Percentiles rank a stretch among this genome's conserved stretches.
Conservation (phyloP, 2,888 invertebrate species). For the Darwinula stevensoni region DNA sequence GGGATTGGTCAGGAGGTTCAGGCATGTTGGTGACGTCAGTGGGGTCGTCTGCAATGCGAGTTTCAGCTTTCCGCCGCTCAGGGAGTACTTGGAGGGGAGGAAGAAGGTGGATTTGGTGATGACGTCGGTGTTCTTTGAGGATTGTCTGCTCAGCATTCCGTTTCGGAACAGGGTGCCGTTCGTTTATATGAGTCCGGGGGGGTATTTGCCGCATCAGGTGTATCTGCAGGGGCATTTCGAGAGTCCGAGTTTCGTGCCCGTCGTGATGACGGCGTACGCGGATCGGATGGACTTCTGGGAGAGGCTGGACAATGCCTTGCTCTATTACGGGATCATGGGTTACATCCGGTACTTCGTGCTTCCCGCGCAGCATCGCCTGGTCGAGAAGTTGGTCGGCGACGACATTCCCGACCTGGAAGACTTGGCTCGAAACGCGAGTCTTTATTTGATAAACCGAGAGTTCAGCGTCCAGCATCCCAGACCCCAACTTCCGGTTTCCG, state of each 20-base stretch:
- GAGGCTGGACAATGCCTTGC: constrained; percentile 22
- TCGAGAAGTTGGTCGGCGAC: background rate
- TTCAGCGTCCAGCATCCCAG: background rate
- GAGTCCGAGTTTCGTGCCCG: constrained; percentile 15
- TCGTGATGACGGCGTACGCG: constrained; percentile 22
- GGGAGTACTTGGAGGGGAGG: no score
- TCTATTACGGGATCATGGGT: constrained; percentile 14
- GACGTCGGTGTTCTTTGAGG: no score
- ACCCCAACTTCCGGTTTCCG: background rate
- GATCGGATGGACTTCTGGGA: constrained; percentile 22
- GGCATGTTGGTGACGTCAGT: no score
- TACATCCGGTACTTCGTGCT: background rate
- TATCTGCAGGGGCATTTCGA: background rate
- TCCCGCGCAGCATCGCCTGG: no score
- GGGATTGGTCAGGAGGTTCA: no score
- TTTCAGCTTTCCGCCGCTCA: no score
- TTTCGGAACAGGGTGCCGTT: no score
- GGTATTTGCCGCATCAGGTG: background rate
- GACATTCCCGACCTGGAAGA: constrained; percentile 5
- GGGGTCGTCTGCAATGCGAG: no score
- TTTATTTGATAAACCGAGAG: background rate
- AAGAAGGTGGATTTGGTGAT: no score
- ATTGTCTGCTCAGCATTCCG: no score
- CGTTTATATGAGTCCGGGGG: no score
- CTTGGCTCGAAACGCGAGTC: constrained; percentile 5